Evolutionary conservation across 2,888 invertebrate genomes (phyloP), one percentile per base, ranked within the genome.

Genomic region (Drosophila lutescens): DNA sequence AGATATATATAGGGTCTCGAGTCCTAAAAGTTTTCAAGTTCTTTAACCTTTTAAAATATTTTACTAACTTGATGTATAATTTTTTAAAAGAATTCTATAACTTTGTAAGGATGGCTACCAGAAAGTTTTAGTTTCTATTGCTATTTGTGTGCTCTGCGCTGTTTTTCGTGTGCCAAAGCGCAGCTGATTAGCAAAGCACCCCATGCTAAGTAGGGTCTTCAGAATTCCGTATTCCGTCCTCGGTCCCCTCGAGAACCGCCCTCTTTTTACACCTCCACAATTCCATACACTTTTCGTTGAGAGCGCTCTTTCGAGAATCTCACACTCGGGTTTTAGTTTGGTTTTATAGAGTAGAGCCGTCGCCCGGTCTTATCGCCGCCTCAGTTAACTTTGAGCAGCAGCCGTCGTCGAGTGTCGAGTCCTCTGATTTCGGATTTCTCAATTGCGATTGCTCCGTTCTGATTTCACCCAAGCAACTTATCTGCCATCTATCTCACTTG

Each of bases 141-240:
- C 30, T 32, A 32, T 10, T 30, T 7, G 6, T 13, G 12, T 13
- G 49, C 8, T 13, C 32, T 1, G 0, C 8, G 7, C 23, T 49
- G 49, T 34, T 17, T 9, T 4, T n/a, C 9, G 26, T 8, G 26
- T 23, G 46, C 23, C 67, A 41, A 50, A 43, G 34, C 41, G 32
- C 53, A 13, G 60, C 53, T 44, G 66, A 65, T 65, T 65, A 32
- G 54, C 34, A n/a, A 40, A 46, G 34, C 55, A 46, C 65, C 66
- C 66, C 66, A 66, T 47, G 69, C 32, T 6, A 68, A 23, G 69
- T 12, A 54, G 55, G 44, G 65, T 46, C 69, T 23, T 23, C 57
- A n/a, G 43, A 4, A 7, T 10, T 4, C 17, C 4, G 43, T 6
- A 7, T 5, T 1, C 17, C 0, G 20, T 43, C 2, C 10, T 12